Percentiles rank a stretch among this genome's conserved stretches.
phyloP scores from a whole-genome alignment of 2,797 vertebrate species.

The Lepus oiostolus region DNA sequence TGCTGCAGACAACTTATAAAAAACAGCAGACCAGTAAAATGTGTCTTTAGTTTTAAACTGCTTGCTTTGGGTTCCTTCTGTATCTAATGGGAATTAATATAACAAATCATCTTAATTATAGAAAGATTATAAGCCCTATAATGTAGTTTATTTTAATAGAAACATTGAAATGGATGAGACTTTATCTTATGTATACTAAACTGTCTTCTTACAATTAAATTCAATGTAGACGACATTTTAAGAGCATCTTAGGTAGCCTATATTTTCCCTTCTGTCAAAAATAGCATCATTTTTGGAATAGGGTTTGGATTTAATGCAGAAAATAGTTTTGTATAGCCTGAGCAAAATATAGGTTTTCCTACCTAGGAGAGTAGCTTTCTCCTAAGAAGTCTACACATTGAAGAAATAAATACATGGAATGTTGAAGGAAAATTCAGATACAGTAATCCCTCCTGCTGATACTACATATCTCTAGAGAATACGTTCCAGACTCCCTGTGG shows the following conservation, averaged over 20 bases:
- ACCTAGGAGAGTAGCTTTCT: not conserved
- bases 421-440: not conserved
- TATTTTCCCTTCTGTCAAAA: not conserved
- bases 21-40: not conserved
- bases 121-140: not conserved
- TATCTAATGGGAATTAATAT: not conserved
- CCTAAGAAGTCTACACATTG: not conserved
- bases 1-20: not conserved
- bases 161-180: not conserved
- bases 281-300: not conserved
- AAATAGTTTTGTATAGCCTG: not conserved
- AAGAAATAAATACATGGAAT: not conserved
- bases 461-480: no score
- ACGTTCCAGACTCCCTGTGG: no score
- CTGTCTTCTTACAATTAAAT: not conserved
- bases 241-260: not conserved
- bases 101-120: not conserved
- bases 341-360: not conserved
- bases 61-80: not conserved
- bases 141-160: slow-evolving; percentile 31
- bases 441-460: not conserved
- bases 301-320: not conserved
- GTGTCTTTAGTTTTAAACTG: not conserved
- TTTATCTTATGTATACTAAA: not conserved
- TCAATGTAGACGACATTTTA: not conserved